Evolutionary conservation across 2,797 vertebrate species (phyloP).

Genomic region (Tolypeutes matacus): DNA sequence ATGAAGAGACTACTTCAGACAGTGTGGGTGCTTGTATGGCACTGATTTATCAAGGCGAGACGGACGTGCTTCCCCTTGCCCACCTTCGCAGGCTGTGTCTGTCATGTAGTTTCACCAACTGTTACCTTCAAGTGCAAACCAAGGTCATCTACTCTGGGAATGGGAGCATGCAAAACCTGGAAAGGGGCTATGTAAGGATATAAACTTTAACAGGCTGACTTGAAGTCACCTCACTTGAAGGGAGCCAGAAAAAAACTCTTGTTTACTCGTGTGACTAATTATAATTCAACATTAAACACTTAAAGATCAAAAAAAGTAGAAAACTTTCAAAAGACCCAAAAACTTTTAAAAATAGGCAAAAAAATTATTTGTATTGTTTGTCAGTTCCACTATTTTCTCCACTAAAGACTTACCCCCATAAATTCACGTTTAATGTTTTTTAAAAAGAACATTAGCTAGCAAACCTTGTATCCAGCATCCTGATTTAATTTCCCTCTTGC

Average conservation of each 20-base stretch:
- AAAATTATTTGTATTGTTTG: slow-evolving; percentile 85
- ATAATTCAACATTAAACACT: slow-evolving; percentile 88
- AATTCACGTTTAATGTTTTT: slow-evolving; percentile 68
- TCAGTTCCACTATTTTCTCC: slow-evolving; percentile 83
- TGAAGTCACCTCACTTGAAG: too few species aligned
- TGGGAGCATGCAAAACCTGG: slow-evolving; percentile 31
- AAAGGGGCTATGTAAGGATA: slow-evolving; percentile 68
- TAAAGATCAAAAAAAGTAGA: slow-evolving; percentile 85
- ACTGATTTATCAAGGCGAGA: slow-evolving; percentile 89
- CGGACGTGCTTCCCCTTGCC: slow-evolving; percentile 93
- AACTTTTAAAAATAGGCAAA: slow-evolving; percentile 89
- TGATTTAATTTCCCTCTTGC: not conserved
- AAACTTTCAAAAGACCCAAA: slow-evolving; percentile 87
- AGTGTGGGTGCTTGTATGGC: slow-evolving; percentile 86
- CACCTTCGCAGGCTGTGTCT: slow-evolving; percentile 94
- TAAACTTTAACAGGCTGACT: slow-evolving; percentile 87
- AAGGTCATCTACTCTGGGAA: not conserved
- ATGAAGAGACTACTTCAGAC: slow-evolving; percentile 91
- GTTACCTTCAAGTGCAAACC: not conserved
- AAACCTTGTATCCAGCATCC: not conserved
- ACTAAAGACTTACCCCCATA: slow-evolving; percentile 75
- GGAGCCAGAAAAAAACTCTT: slow-evolving; percentile 82
- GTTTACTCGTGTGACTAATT: slow-evolving; percentile 87
- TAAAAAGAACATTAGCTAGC: not conserved
- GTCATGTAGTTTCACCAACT: slow-evolving; percentile 88